A percentile compares a stretch with the other conserved stretches of the same genome.
Conservation (phyloP, 2,888 invertebrate species). For the Temnothorax ravouxi region DNA sequence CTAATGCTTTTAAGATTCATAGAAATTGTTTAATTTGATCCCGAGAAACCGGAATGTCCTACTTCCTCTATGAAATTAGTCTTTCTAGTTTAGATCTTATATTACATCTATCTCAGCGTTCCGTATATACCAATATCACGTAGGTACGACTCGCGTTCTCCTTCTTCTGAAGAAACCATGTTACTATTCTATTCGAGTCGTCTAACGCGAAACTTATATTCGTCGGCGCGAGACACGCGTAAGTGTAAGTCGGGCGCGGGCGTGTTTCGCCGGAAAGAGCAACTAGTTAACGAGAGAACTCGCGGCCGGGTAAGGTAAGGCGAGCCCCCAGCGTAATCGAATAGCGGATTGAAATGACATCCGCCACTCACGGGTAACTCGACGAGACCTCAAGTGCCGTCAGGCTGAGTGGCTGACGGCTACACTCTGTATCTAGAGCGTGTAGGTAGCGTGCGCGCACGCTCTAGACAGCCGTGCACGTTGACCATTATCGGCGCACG, state of each 20-base stretch:
- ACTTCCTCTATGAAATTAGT: background rate
- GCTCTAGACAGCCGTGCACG: conserved; percentile 68
- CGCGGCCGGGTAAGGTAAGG: conserved; percentile 65
- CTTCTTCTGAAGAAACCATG: background rate
- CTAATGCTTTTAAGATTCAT: background rate
- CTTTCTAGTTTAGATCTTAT: background rate
- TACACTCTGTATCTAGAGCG: conserved; percentile 69
- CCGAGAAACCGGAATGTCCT: background rate
- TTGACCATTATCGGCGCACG: conserved; percentile 73
- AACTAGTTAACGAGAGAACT: conserved; percentile 72
- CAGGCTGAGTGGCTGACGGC: conserved; percentile 62
- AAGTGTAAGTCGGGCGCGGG: conserved; percentile 26
- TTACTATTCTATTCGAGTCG: conserved; percentile 45
- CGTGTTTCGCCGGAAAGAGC: conserved; percentile 62
- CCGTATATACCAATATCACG: conserved; percentile 30
- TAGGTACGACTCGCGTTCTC: background rate
- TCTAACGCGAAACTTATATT: conserved; percentile 35
- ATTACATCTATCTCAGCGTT: background rate
- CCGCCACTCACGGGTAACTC: conserved; percentile 79
- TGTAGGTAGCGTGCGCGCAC: conserved; percentile 52
- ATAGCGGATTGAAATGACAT: conserved; percentile 83
- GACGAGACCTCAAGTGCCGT: conserved; percentile 72
- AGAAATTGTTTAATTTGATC: conserved; percentile 3
- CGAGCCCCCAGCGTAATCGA: conserved; percentile 77
- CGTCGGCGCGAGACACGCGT: conserved; percentile 19